A percentile compares a stretch with the other conserved stretches of the same genome.
Evolutionary conservation across 2,113 vertebrate genomes (phyloP).

Genomic region (Rissa tridactyla): DNA sequence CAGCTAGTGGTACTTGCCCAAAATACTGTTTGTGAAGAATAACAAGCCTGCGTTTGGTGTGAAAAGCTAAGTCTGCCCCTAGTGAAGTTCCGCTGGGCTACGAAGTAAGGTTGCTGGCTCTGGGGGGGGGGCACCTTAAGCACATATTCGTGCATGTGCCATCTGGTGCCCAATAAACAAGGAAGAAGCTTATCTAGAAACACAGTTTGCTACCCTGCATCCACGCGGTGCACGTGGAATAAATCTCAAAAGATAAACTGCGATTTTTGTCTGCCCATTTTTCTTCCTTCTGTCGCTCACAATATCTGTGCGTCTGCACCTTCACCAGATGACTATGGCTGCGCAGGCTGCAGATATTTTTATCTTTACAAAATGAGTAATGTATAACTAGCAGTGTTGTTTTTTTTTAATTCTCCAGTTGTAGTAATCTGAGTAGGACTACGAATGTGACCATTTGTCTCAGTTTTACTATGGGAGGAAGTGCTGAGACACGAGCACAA

Average conservation of each 20-base stretch:
- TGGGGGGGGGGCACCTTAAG: background rate
- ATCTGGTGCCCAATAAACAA: background rate
- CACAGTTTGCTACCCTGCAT: background rate
- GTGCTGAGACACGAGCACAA: background rate
- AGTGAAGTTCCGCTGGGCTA: background rate
- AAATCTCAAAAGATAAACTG: background rate
- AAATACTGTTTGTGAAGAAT: background rate
- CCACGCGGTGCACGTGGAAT: background rate
- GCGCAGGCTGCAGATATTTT: background rate
- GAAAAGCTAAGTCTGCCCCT: background rate
- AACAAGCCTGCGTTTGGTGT: background rate
- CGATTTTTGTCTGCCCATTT: background rate
- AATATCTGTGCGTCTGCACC: background rate
- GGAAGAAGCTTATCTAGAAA: background rate
- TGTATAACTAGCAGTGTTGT: background rate
- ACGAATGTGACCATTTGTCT: background rate
- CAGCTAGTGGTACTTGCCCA: background rate
- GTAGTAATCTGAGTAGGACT: background rate
- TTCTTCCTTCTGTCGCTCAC: background rate
- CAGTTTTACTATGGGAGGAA: conserved; percentile 18
- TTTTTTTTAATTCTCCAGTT: background rate
- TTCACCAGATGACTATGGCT: background rate
- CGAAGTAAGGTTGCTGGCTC: background rate
- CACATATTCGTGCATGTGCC: background rate
- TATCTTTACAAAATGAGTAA: background rate